phyloP scores from a whole-genome alignment of 2,797 vertebrate genomes.

The Syncerus caffer region DNA sequence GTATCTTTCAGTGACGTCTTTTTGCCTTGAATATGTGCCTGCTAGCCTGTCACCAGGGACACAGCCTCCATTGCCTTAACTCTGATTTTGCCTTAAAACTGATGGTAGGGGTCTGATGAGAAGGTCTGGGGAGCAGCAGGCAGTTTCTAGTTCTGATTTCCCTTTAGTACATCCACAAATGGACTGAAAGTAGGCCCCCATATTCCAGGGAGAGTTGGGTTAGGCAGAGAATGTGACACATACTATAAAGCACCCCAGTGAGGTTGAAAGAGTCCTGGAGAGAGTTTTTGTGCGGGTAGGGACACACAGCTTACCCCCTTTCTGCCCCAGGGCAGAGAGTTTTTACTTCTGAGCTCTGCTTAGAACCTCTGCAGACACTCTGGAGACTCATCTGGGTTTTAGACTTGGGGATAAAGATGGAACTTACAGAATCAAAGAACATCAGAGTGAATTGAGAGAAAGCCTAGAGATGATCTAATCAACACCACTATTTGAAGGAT shows the following conservation, averaged over 20 bases:
- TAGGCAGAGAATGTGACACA: background rate
- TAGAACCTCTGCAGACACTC: background rate
- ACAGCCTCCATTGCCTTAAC: background rate
- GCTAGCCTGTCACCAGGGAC: background rate
- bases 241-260: background rate
- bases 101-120: background rate
- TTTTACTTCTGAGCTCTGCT: background rate
- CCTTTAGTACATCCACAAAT: background rate
- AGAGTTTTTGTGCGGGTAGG: background rate
- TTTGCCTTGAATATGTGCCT: background rate
- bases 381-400: background rate
- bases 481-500: background rate
- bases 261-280: background rate
- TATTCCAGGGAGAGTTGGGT: background rate
- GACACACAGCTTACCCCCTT: background rate
- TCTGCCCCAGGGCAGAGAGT: background rate
- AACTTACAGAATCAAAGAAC: background rate
- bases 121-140: background rate
- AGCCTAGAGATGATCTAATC: background rate
- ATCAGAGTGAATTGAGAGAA: background rate
- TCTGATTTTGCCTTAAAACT: background rate
- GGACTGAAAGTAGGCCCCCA: background rate
- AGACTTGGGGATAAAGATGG: background rate
- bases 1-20: background rate
- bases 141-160: background rate